Evolutionary conservation across 92 coral and sea anemone genomes (phyloP), one percentile per base, ranked within the genome.

Genomic region (Hydrozoanthus gracilis): DNA sequence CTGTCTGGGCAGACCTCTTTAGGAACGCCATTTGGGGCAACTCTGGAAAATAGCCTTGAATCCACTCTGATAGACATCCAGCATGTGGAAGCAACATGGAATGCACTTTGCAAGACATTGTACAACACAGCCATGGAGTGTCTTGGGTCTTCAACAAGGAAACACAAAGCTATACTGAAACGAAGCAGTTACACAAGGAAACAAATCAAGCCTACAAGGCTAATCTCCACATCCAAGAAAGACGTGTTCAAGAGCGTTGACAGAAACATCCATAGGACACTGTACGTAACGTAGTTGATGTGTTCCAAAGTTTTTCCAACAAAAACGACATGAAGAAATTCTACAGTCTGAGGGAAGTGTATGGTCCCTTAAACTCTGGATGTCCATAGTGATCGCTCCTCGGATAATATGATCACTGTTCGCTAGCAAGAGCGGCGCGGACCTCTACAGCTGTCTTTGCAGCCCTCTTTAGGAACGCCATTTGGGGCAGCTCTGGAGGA

Each of bases 291-390:
- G 76, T 87, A 64, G 89, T 87, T 4, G 79, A 77, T 15, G 91
- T 84, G 55, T 84, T 91, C 76, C 80, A 74, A 15, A 11, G 79
- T 15, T 88, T 0, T 45, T 89, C 91, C 3, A 86, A 91, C 51
- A 83, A 83, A 60, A 50, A 88, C 16, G 87, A 83, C 77, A 77
- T 58, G 82, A 91, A 88, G 82, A 54, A 52, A 69, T 91, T 79
- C 51, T 79, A 79, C 84, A 58, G 52, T n/a, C 16, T 79, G 84
- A 79, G 44, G 62, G 68, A 75, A 75, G 72, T 51, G 11, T 51
- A 77, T 11, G 85, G 83, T 2, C 89, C 51, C 66, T 12, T 11
- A 9, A 44, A 68, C 6, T 52, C 88, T 6, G 55, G 82, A 17
- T 27, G 51, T 0, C 12, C 87, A 46, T 79, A 27, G 39, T 27